phyloP scores from a whole-genome alignment of 2,797 vertebrate genomes.

The Heteromormyrus szaboi region DNA sequence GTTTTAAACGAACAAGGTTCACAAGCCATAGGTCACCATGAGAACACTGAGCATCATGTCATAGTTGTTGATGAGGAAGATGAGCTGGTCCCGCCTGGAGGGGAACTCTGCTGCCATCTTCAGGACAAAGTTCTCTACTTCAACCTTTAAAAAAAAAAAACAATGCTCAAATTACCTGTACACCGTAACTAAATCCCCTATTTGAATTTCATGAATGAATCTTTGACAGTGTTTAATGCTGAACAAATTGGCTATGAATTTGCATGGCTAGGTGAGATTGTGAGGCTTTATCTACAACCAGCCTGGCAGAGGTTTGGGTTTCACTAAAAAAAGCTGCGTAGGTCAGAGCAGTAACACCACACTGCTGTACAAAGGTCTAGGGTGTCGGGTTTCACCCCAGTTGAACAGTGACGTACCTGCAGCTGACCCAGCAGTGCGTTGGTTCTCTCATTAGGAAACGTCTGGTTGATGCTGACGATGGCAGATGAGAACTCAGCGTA shows the following conservation, averaged over 20 bases:
- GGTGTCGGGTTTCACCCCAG: background rate
- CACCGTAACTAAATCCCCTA: background rate
- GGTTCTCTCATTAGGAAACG: conserved; percentile 79
- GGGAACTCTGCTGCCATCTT: conserved; percentile 90
- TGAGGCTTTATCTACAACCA: background rate
- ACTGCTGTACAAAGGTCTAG: background rate
- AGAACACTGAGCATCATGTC: conserved; percentile 91
- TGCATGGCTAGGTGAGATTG: background rate
- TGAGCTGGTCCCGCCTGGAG: conserved; percentile 83
- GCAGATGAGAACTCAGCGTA: conserved; percentile 89
- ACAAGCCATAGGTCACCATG: conserved; percentile 60
- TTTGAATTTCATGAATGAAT: background rate
- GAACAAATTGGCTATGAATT: background rate
- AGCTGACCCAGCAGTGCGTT: conserved; percentile 76
- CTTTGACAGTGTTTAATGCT: background rate
- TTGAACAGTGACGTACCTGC: conserved; percentile 58
- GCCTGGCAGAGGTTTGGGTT: background rate
- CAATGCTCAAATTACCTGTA: background rate
- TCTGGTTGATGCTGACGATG: conserved; percentile 92
- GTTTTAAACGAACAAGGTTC: background rate
- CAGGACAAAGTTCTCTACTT: conserved; percentile 90
- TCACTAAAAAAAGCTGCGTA: background rate
- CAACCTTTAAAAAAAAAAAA: conserved; percentile 56
- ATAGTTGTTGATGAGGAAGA: conserved; percentile 94
- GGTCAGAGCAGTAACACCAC: background rate